Evolutionary conservation across 2,797 vertebrate species (phyloP), one percentile per base, ranked within the genome.

Genomic region (Florisuga fusca): DNA sequence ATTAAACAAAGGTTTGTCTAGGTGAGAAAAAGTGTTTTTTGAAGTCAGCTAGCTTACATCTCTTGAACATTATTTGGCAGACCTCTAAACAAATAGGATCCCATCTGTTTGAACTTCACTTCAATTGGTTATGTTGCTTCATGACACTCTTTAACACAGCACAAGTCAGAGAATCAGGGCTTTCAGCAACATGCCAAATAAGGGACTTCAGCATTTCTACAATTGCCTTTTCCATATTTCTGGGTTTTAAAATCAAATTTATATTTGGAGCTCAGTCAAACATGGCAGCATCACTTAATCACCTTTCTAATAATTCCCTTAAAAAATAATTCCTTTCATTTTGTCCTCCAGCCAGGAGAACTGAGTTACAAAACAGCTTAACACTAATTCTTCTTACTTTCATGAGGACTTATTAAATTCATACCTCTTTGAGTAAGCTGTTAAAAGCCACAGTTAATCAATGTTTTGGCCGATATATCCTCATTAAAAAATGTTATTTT

Each of bases 391-490:
- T 78, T 79, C 87, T 94, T 91, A 86, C 66, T 97, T 90, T 96
- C 92, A 91, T 13, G 0, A 96, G 34, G 87, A 46, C 62, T 95
- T 86, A 97, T 94, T 86, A 92, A 95, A 94, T 89, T 94, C 84
- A 86, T 97, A 72, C 64, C 79, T 95, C 90, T 89, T 87, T 76
- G 64, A 86, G 84, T 90, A 94, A 94, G 89, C 94, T 89, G 82
- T 95, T 97, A 96, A 94, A 94, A 97, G 87, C 68, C 86, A 61
- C 90, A 81, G 25, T 91, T 95, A 92, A 80, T 82, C 83, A 83
- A 93, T 93, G 93, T 93, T 95, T 92, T 93, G 63, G 93, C 63
- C 2, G 0, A 87, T 89, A 92, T 1, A 0, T 81, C 41, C 84
- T 71, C 81, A 48, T 88, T 92, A 93, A 75, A 79, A 95, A 96